Percentiles rank a stretch among this genome's conserved stretches.
These are phyloP conservation scores for Cardinalis cardinalis DNA, from an alignment of 2,113 vertebrate genomes.

Conservation along the genomic window DNA sequence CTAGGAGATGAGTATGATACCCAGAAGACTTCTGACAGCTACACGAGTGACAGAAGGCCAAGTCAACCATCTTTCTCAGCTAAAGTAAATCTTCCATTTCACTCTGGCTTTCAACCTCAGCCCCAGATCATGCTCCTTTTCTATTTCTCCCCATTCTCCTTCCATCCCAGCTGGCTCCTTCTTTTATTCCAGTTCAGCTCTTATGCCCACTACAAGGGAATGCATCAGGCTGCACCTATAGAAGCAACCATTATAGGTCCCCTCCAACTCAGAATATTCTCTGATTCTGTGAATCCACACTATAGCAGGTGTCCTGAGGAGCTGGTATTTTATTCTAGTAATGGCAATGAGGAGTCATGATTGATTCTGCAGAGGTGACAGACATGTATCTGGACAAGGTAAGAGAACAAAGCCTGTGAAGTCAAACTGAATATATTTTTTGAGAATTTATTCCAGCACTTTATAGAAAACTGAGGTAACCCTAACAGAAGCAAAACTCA, in stretches of 20 bases:
- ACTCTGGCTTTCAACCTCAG: neutral
- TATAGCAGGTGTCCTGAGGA: neutral
- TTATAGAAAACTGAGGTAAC: constrained; percentile 49
- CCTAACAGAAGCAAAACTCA: neutral
- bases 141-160: neutral
- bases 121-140: neutral
- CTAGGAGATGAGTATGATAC: neutral
- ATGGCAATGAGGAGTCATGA: neutral
- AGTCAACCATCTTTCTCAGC: neutral
- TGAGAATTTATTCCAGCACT: constrained; percentile 42
- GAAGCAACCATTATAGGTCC: neutral
- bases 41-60: neutral
- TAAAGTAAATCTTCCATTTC: neutral
- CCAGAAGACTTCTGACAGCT: neutral
- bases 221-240: neutral
- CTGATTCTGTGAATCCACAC: neutral
- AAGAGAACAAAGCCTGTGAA: neutral
- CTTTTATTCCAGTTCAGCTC: neutral
- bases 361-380: neutral
- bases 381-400: neutral
- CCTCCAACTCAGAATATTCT: neutral
- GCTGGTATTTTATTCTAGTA: neutral
- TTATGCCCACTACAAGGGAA: neutral
- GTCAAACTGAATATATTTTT: neutral
- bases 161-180: neutral